A percentile compares a stretch with the other conserved stretches of the same genome.
These are phyloP conservation scores for Magallana gigas DNA, from an alignment of 1,140 invertebrate species.

Conservation along the genomic window DNA sequence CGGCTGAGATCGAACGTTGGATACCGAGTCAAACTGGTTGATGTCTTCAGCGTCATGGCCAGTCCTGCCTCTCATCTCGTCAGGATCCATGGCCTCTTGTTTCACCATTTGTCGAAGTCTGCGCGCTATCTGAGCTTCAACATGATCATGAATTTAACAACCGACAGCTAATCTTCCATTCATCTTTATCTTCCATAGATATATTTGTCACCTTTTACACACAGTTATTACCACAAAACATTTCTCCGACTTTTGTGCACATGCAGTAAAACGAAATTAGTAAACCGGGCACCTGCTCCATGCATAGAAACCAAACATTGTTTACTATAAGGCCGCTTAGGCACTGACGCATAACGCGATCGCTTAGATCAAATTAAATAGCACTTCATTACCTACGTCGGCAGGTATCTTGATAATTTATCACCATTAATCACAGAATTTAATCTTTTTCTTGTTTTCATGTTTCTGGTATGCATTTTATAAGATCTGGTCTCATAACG, in stretches of 20 bases:
- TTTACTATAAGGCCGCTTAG: constrained; percentile 36
- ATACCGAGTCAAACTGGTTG: constrained; percentile 69
- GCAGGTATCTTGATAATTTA: neutral
- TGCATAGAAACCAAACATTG: constrained; percentile 49
- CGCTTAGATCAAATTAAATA: constrained; percentile 22
- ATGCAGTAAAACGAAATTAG: neutral
- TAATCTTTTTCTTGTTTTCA: neutral
- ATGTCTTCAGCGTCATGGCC: constrained; percentile 63
- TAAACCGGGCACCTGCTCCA: constrained; percentile 30
- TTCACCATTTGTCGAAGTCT: constrained; percentile 21
- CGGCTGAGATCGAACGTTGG: constrained; percentile 61
- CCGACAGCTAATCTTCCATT: neutral
- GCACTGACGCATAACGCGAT: constrained; percentile 36
- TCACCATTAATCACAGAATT: neutral
- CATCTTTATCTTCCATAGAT: neutral
- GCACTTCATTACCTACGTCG: neutral
- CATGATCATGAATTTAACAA: neutral
- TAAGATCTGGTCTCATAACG: neutral
- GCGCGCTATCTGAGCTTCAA: neutral
- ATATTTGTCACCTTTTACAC: neutral
- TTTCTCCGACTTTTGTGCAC: neutral
- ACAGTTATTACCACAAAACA: neutral
- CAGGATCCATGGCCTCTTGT: constrained; percentile 12
- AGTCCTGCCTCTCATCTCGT: constrained; percentile 48
- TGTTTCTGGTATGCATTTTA: neutral